Base-by-base conservation (phyloP, 2,113 vertebrate species). In the Prietella phreatophila region DNA sequence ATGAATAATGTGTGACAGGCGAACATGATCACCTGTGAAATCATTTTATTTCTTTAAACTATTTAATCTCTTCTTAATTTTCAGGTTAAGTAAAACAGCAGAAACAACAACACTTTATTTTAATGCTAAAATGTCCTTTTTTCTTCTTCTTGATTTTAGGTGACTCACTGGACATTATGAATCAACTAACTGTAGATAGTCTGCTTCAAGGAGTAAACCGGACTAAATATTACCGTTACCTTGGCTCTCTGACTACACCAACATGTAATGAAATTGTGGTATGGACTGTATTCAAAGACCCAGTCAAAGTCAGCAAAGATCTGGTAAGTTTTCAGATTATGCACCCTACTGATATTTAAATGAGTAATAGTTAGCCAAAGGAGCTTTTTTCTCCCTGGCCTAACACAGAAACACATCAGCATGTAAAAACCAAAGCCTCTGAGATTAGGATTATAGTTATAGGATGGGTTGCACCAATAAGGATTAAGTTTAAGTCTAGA, bases 211-310 rank as follows among this genome's bases (percentile, higher is more conserved):
- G 89, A 4, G 94, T 95, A 8, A 17, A 95, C 87, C 86, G 87
- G 0, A 87, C 75, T 10, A 92, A 92, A 78, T 96, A 93, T 86
- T 96, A 94, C 75, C 92, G 93, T 3, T 96, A 96, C 67, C 17
- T 25, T 27, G 96, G 96, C 20, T 96, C 96, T 1, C 89, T 96
- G 85, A 96, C 95, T 25, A 95, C 92, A 2, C 95, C 95, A 0
- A 14, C 22, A 17, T 96, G 96, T 85, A 87, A 82, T 0, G 91
- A 96, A 89, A 91, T 39, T 0, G 95, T 96, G 0, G 42, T 95
- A 0, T 96, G 96, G 96, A 96, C 96, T 0, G 56, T 96, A 30
- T 96, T 96, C 89, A 87, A 94, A 10, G 91, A 96, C n/a, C 90
- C 94, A 0, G 92, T 96, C 55, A 84, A 84, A 58, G 88, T 96